These are phyloP conservation scores for Carposina sasakii DNA, from an alignment of 1,140 invertebrate genomes.

Conservation along the genomic window DNA sequence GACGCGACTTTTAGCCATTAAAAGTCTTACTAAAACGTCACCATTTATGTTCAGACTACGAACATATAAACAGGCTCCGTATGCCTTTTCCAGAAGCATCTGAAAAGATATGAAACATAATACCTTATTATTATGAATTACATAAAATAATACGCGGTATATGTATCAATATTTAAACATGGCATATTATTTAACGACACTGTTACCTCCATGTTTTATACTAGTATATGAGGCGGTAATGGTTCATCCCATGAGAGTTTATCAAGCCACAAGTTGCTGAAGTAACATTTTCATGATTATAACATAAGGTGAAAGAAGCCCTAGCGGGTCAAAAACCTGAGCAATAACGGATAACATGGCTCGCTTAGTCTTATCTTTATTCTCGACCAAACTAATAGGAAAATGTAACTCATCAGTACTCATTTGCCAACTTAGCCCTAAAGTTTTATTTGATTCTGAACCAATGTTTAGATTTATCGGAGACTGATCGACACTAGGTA, in stretches of 20 bases:
- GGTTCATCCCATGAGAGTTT: background rate
- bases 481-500: background rate
- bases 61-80: background rate
- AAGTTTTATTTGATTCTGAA: background rate
- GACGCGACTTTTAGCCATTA: background rate
- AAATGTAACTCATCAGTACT: background rate
- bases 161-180: background rate
- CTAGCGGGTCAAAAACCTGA: slow-evolving; percentile 4
- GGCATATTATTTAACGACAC: background rate
- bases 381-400: background rate
- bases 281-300: slow-evolving; percentile 6
- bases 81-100: background rate
- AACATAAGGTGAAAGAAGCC: slow-evolving; percentile 3
- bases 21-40: background rate
- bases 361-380: background rate
- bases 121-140: background rate
- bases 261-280: slow-evolving; percentile 1
- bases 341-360: slow-evolving; percentile 4
- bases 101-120: background rate
- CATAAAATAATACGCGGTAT: background rate
- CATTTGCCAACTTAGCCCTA: background rate
- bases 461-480: slow-evolving; percentile 2
- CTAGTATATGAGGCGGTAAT: background rate
- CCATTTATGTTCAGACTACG: background rate
- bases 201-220: background rate